Evolutionary conservation across 2,113 vertebrate genomes (phyloP).

Genomic region (Erythrocercus mccallii): DNA sequence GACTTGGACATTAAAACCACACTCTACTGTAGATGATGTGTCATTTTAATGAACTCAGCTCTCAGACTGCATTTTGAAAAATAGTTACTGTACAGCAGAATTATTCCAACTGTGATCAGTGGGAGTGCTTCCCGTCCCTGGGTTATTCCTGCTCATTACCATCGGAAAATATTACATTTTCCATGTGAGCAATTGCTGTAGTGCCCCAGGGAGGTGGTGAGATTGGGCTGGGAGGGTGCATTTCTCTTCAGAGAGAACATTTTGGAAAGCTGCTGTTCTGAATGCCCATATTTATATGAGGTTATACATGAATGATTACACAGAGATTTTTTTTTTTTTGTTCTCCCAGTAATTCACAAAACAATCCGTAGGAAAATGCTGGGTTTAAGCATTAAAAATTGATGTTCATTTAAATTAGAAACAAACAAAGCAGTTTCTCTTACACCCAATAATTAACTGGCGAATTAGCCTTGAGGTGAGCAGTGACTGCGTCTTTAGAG

Average conservation of each 20-base stretch:
- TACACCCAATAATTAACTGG: not conserved
- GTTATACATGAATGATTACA: constrained; percentile 10
- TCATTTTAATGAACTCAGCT: constrained; percentile 32
- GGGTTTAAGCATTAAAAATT: not conserved
- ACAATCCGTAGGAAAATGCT: not conserved
- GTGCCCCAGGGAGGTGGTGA: constrained; percentile 18
- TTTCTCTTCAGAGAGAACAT: constrained; percentile 9
- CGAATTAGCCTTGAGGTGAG: constrained; percentile 34
- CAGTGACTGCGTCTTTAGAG: not conserved
- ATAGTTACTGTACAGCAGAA: not conserved
- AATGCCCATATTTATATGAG: not conserved
- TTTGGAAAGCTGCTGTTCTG: constrained; percentile 30
- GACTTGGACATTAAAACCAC: not conserved
- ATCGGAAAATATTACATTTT: constrained; percentile 47
- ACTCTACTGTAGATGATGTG: not conserved
- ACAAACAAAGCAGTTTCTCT: constrained; percentile 16
- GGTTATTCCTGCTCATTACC: constrained; percentile 56
- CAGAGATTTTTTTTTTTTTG: not conserved
- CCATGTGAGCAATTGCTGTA: constrained; percentile 17
- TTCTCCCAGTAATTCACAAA: not conserved
- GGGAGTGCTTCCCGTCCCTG: constrained; percentile 13
- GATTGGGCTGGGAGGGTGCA: not conserved
- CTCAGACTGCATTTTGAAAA: not conserved
- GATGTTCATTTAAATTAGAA: not conserved
- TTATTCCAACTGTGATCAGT: constrained; percentile 38